Base-by-base conservation (phyloP, 2,888 invertebrate genomes). In the Leucania comma region DNA sequence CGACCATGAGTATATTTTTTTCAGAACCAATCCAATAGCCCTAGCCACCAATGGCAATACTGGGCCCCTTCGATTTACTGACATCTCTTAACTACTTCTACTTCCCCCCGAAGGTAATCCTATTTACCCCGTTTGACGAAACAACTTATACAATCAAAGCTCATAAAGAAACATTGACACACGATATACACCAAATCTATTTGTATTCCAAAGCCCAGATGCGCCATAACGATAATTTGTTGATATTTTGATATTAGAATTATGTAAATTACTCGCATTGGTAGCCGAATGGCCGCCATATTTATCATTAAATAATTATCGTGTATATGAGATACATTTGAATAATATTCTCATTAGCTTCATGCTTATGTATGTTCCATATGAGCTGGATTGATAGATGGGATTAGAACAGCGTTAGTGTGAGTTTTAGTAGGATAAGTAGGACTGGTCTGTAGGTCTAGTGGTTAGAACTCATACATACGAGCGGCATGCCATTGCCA, bases 161-260 rank as follows among this genome's bases (percentile, higher is more conserved):
- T 26, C 56, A 70, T 50, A 50, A 24, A 20, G 8, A 42, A 35
- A 2, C 12, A 72, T 71, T 22, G 1, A 42, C 14, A 54, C 24
- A 51, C 38, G 5, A 58, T 35, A 63, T 29, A 77, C 29, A 69
- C 54, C 6, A 62, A 75, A 69, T 69, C 50, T 29, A 77, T 62
- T 62, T 77, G 58, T 56, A 48, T 51, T 51, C 5, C 42, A 29
- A 29, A 29, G 24, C 32, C 12, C 76, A 61, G 59, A 68, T 76
- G 53, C 12, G 26, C 35, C 2, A 29, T 35, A 63, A 54, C 29
- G 66, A 82, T 82, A 78, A 78, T 78, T 78, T 67, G 80, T 78
- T 78, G 66, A 64, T 79, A 78, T 66, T 78, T 63, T 63, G 66
- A 66, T 63, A 78, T 78, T 78, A 66, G 82, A 71, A 65, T 71